Conservation (phyloP, 2,797 vertebrate species). For the Chiloscyllium punctatum region DNA sequence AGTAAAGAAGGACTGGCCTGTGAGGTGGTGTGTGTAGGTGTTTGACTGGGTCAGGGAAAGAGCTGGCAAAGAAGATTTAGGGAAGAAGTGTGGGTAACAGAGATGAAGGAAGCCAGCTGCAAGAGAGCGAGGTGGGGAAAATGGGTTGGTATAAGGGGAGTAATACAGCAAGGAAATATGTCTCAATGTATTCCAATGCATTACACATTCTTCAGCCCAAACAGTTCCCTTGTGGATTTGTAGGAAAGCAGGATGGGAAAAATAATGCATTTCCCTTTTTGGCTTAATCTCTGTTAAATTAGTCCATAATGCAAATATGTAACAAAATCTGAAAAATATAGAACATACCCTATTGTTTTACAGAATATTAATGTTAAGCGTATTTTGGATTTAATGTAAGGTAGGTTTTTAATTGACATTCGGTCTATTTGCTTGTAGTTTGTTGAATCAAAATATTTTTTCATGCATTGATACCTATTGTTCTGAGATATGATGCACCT, state of each 20-base stretch:
- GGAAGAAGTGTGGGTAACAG: background rate
- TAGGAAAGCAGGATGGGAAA: background rate
- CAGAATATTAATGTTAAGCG: background rate
- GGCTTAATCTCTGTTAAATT: background rate
- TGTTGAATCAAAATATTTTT: background rate
- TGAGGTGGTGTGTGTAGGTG: too few species aligned
- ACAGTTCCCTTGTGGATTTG: background rate
- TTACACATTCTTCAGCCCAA: background rate
- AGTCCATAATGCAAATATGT: background rate
- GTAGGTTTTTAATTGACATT: background rate
- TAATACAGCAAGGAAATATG: too few species aligned
- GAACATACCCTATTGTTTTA: background rate
- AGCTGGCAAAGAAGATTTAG: too few species aligned
- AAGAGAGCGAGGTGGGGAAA: background rate
- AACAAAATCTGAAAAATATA: background rate
- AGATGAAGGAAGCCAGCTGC: background rate
- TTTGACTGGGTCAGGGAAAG: too few species aligned
- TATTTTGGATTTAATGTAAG: background rate
- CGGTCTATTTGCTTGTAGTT: background rate
- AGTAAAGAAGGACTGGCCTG: too few species aligned
- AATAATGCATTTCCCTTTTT: background rate
- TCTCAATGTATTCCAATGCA: background rate
- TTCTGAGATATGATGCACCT: background rate
- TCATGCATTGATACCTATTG: background rate
- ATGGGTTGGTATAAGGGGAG: background rate